Evolutionary conservation across 1,140 invertebrate genomes (phyloP).

Genomic region (Drosophila gunungcola): DNA sequence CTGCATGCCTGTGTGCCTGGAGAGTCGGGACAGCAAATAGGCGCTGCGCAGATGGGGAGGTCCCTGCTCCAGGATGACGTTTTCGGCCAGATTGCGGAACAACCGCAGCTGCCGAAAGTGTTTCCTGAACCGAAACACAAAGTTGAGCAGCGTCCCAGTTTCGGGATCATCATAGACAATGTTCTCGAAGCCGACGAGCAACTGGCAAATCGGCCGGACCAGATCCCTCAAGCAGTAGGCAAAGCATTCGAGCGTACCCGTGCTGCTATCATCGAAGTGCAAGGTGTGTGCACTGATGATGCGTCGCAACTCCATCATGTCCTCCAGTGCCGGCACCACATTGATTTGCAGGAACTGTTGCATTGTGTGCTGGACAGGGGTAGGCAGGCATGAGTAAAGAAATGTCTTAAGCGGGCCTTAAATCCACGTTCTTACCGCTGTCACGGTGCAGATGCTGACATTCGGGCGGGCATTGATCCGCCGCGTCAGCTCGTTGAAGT

Average conservation of each 20-base stretch:
- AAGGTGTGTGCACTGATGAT: slow-evolving; percentile 26
- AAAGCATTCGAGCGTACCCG: slow-evolving; percentile 63
- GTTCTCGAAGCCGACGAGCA: slow-evolving; percentile 53
- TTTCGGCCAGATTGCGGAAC: slow-evolving; percentile 1
- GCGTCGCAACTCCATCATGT: slow-evolving; percentile 54
- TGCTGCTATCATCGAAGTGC: neutral
- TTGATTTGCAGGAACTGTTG: slow-evolving; percentile 13
- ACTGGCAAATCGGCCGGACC: slow-evolving; percentile 52
- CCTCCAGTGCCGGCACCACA: slow-evolving; percentile 49
- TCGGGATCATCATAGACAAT: slow-evolving; percentile 12
- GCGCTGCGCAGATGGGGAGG: slow-evolving; percentile 60
- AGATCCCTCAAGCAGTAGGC: slow-evolving; percentile 58
- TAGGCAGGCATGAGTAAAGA: no score
- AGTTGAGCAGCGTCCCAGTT: slow-evolving; percentile 37
- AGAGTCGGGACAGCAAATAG: slow-evolving; percentile 58
- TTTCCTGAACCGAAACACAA: slow-evolving; percentile 33
- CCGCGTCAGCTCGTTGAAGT: slow-evolving; percentile 11
- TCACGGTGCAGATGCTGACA: slow-evolving; percentile 59
- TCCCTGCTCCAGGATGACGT: slow-evolving; percentile 29
- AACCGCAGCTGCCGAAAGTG: slow-evolving; percentile 41
- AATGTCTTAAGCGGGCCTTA: no score
- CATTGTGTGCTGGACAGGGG: slow-evolving; percentile 21
- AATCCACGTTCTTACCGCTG: slow-evolving; percentile 35
- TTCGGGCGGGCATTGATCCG: slow-evolving; percentile 47
- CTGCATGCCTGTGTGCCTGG: slow-evolving; percentile 17